phyloP scores from a whole-genome alignment of 2,113 vertebrate species.

The Taurulus bubalis region DNA sequence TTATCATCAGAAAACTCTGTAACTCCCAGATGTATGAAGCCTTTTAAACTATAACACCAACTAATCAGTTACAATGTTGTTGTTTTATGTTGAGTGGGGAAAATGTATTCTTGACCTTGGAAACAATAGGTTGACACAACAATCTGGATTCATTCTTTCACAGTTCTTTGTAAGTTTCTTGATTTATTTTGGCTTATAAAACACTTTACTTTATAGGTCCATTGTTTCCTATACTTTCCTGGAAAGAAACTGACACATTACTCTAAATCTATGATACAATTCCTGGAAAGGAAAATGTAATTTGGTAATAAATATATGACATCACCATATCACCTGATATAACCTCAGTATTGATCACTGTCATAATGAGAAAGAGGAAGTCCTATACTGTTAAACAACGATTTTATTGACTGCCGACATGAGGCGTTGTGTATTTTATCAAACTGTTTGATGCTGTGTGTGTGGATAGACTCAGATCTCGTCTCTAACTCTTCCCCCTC shows the following conservation, averaged over 20 bases:
- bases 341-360: constrained; percentile 1
- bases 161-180: background rate
- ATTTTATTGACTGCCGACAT: constrained; percentile 4
- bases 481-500: constrained; percentile 6
- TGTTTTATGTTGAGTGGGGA: background rate
- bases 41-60: background rate
- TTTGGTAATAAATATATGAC: background rate
- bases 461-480: background rate
- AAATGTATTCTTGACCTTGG: background rate
- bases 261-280: background rate
- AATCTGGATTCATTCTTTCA: background rate
- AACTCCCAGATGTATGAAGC: background rate
- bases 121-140: background rate
- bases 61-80: background rate
- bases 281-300: background rate
- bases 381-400: background rate
- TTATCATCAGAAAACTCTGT: background rate
- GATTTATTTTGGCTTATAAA: background rate
- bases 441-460: background rate
- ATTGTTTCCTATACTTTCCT: background rate
- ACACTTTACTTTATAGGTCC: background rate
- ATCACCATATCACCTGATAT: too few relatives aligned
- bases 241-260: background rate
- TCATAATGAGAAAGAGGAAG: background rate
- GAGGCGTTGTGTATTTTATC: constrained; percentile 6